Evolutionary conservation across 2,888 invertebrate genomes (phyloP).

Genomic region (Rhorus exstirpatorius): DNA sequence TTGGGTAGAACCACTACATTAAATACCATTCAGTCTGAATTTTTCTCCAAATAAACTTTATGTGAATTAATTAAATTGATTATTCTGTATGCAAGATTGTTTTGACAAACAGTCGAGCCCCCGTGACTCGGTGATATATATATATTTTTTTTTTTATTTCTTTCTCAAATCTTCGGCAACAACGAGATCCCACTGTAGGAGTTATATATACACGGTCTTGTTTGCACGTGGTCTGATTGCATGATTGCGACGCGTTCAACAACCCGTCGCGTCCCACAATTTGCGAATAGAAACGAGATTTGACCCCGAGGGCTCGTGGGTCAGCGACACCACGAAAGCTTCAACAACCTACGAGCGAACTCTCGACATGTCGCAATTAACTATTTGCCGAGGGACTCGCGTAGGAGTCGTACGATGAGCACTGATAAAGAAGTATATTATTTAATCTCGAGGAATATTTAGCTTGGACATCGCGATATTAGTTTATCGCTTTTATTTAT

Average conservation of each 20-base stretch:
- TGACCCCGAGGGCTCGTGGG: constrained; percentile 71
- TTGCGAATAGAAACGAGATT: constrained; percentile 68
- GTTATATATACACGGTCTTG: constrained; percentile 8
- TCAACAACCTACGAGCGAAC: constrained; percentile 44
- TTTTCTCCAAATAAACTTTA: too few species aligned
- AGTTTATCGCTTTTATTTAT: too few species aligned
- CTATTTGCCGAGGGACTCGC: constrained; percentile 49
- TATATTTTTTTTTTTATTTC: too few species aligned
- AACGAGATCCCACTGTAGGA: background rate
- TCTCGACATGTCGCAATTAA: constrained; percentile 69
- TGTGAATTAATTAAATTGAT: too few species aligned
- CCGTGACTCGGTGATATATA: too few species aligned
- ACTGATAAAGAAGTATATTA: constrained; percentile 12
- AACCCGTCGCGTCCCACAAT: constrained; percentile 71
- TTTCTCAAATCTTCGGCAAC: too few species aligned
- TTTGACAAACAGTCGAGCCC: too few species aligned
- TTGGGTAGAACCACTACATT: too few species aligned
- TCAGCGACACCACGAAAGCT: constrained; percentile 77
- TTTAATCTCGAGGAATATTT: background rate
- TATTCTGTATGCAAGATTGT: too few species aligned
- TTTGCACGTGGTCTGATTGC: constrained; percentile 72
- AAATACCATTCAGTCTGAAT: too few species aligned
- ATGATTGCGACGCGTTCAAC: constrained; percentile 76
- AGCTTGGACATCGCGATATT: too few species aligned
- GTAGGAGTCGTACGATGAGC: constrained; percentile 55